Evolutionary conservation across 1,140 invertebrate species (phyloP), one percentile per base, ranked within the genome.

Genomic region (Lepidurus arcticus): DNA sequence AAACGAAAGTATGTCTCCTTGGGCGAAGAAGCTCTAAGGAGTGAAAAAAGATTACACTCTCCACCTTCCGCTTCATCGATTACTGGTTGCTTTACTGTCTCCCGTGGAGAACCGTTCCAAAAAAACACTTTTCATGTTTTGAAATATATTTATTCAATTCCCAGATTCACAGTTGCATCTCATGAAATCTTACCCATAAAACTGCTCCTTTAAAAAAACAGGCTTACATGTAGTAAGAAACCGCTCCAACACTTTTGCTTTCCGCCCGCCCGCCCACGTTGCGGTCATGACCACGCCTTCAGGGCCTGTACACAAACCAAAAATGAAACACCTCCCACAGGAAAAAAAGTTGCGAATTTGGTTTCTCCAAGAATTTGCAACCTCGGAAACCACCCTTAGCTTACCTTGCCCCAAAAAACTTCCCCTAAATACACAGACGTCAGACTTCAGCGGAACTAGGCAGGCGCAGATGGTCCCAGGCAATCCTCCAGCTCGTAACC

Each of bases 341-440:
- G 13, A 65, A 65, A 53, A 53, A 65, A n/a, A n/a, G 16, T 9
- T 65, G 53, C 53, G 53, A 65, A 65, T 65, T 7, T 21, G 53
- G 53, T 13, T 65, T 65, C 53, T 65, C 53, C 53, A 65, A 13
- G 21, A 65, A 13, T 21, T 65, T 65, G 53, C 16, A 65, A 65
- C 53, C 53, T 13, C 53, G 53, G 16, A n/a, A n/a, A 65, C 53
- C 53, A 21, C 53, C 21, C 16, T 65, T n/a, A 65, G 53, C 53
- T 65, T 65, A 65, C 53, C 53, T 65, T 65, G 53, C 53, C 53
- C 53, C 53, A 65, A 65, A 47, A 65, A 65, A 53, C 47, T 53
- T 53, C 47, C 47, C 47, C 53, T 65, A 65, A 65, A 65, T 21
- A 65, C 53, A 7, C 21, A 13, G 6, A 10, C 10, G 16, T 65